These are phyloP conservation scores for Pollachius pollachius DNA, from an alignment of 2,113 vertebrate genomes.

Conservation along the genomic window DNA sequence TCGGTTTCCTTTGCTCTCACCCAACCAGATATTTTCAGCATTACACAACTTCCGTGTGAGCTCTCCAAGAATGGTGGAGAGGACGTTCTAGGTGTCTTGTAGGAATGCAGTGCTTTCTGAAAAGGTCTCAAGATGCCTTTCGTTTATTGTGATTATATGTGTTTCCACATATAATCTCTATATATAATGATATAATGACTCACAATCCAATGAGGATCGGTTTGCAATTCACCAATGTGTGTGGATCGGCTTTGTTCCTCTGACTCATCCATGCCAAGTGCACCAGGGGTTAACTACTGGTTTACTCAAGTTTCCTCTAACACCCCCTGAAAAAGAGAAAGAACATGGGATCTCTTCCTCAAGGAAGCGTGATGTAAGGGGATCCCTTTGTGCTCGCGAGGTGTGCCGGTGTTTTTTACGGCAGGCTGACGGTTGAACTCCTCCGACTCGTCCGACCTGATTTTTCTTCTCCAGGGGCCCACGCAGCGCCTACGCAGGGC, in stretches of 20 bases:
- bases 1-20: conserved; percentile 28
- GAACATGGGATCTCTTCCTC: conserved; percentile 7
- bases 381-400: conserved; percentile 40
- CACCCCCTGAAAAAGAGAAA: neutral
- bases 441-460: conserved; percentile 51
- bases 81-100: too few relatives aligned
- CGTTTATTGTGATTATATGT: too few relatives aligned
- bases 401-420: conserved; percentile 20
- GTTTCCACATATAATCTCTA: too few relatives aligned
- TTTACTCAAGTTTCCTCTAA: neutral
- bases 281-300: neutral
- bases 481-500: conserved; percentile 29
- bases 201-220: too few relatives aligned
- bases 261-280: neutral
- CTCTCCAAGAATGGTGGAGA: too few relatives aligned
- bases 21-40: neutral
- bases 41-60: neutral
- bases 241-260: too few relatives aligned
- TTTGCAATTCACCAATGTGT: too few relatives aligned
- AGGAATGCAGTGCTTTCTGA: too few relatives aligned
- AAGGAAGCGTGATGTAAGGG: conserved; percentile 42
- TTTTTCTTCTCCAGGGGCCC: conserved; percentile 37
- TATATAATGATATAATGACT: too few relatives aligned
- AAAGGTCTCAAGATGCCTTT: too few relatives aligned
- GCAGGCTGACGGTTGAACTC: conserved; percentile 48